Evolutionary conservation across 2,113 vertebrate species (phyloP).

Genomic region (Silurus glanis): DNA sequence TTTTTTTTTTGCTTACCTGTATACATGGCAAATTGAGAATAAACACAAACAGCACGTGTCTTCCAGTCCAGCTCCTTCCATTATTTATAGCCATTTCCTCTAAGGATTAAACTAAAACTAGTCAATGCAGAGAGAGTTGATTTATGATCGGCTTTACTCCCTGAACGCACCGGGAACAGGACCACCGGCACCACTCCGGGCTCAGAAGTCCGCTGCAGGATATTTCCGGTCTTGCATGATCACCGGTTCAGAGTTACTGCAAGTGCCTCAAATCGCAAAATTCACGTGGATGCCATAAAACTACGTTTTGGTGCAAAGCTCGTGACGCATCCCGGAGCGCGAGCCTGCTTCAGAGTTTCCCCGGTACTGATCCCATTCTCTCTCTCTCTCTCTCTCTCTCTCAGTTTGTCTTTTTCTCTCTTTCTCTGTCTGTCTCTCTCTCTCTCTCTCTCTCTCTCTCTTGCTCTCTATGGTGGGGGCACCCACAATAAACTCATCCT

Average conservation of each 20-base stretch:
- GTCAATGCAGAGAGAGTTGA: neutral
- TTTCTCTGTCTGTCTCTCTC: neutral
- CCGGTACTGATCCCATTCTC: neutral
- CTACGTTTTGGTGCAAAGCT: neutral
- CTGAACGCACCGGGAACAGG: neutral
- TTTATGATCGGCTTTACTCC: neutral
- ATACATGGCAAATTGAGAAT: neutral
- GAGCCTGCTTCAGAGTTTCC: neutral
- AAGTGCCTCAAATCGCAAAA: neutral
- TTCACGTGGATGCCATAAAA: neutral
- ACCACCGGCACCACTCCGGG: neutral
- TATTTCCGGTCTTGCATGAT: neutral
- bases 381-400: neutral
- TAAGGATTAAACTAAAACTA: neutral
- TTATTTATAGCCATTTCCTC: conserved; percentile 34
- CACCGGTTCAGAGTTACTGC: neutral
- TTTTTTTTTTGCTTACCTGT: conserved; percentile 39
- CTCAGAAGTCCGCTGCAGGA: neutral
- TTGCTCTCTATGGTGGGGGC: neutral
- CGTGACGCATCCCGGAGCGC: neutral
- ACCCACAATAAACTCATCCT: conserved; percentile 5
- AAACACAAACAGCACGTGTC: conserved; percentile 4
- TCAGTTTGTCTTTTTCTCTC: neutral
- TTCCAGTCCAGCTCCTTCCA: neutral
- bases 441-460: neutral